A percentile compares a stretch with the other conserved stretches of the same genome.
Evolutionary conservation across 2,797 vertebrate genomes (phyloP).

Genomic region (Halcyon smyrnensis): DNA sequence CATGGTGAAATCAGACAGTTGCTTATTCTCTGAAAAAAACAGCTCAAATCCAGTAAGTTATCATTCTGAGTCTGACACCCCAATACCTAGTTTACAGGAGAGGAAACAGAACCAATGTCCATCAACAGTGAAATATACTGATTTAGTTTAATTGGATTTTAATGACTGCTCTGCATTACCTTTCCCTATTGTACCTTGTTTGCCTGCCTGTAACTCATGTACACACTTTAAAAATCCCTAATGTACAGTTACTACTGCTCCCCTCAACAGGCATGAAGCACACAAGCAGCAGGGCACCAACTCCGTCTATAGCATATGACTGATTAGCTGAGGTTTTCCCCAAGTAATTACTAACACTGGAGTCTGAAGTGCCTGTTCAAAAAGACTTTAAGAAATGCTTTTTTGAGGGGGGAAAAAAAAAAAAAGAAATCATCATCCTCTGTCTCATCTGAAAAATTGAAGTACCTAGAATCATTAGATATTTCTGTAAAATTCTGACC

Average conservation of each 20-base stretch:
- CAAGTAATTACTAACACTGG: not conserved
- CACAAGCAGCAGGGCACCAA: not conserved
- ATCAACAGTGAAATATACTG: not conserved
- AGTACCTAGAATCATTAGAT: not conserved
- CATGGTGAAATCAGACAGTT: not conserved
- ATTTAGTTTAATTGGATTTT: conserved; percentile 19
- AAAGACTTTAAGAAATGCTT: not conserved
- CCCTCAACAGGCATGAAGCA: not conserved
- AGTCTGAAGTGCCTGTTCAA: not conserved
- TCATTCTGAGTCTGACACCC: not conserved
- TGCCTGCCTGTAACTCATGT: not conserved
- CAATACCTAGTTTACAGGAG: not conserved
- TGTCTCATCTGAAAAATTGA: not conserved
- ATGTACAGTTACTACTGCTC: not conserved
- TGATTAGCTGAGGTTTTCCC: not conserved
- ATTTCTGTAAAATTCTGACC: not conserved
- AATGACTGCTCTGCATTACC: not conserved
- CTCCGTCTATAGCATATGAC: not conserved
- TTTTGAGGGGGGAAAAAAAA: not conserved
- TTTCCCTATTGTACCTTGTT: not conserved
- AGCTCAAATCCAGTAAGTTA: not conserved
- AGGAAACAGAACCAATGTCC: not conserved
- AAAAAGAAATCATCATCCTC: not conserved
- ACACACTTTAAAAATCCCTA: not conserved
- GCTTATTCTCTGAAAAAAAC: not conserved